Evolutionary conservation across 2,113 vertebrate genomes (phyloP), one percentile per base, ranked within the genome.

Genomic region (Thymallus thymallus): DNA sequence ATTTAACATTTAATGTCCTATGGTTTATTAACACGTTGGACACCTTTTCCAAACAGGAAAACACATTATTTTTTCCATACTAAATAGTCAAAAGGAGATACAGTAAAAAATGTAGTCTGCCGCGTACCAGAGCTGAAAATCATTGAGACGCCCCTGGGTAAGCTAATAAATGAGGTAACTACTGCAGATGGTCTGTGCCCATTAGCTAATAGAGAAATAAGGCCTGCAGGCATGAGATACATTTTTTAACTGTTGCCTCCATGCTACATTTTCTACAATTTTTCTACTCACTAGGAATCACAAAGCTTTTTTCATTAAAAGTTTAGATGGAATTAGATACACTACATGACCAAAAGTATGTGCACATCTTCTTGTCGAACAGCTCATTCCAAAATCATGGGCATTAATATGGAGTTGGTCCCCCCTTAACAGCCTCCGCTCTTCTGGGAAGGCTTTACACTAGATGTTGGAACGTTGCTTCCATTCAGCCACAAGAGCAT

Each of bases 201-300:
- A 90, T 88, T 91, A 88, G 83, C 85, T 89, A 81, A 88, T 87
- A 83, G 82, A 89, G 84, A 88, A 88, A 83, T 85, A 80, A 84
- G 85, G 85, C 87, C 86, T 85, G 80, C 79, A 82, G 85, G 86
- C 88, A 82, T 65, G 48, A 69, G 51, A 81, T 88, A 82, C 82
- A 87, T 89, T 86, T 87, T 91, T 89, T 58, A 87, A 82, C 71
- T 79, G 85, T 83, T 80, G 77, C 77, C 86, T 66, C 80, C 75
- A 69, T 81, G 81, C 70, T 87, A 73, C 72, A 61, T 60, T 20
- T 29, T 29, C 26, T 16, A 64, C 60, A 0, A 60, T 81, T 1
- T 14, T 0, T 56, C 68, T 58, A 67, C 78, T 87, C 82, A 86
- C 85, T 82, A 88, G 72, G 69, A 73, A 74, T 80, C 68, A 60